phyloP scores from a whole-genome alignment of 2,113 vertebrate species.

The Archilochus colubris region DNA sequence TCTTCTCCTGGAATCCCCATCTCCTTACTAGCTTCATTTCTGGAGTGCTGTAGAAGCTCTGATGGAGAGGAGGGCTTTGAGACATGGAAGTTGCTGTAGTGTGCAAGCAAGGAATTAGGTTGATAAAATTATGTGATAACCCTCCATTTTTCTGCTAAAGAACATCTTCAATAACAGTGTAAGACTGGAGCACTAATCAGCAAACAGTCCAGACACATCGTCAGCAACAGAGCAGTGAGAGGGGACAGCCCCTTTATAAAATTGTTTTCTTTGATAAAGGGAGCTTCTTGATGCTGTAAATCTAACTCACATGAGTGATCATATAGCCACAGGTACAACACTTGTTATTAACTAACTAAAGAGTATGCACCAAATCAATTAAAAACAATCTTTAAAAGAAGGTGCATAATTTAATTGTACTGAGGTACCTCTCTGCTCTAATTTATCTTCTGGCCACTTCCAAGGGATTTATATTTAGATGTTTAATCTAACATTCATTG shows the following conservation, averaged over 20 bases:
- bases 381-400: constrained; percentile 79
- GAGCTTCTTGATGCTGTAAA: constrained; percentile 66
- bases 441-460: constrained; percentile 76
- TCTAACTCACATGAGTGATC: constrained; percentile 72
- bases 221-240: constrained; percentile 58
- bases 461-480: constrained; percentile 71
- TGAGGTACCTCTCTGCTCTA: constrained; percentile 59
- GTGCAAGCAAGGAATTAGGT: constrained; percentile 8
- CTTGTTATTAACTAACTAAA: constrained; percentile 76
- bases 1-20: not conserved
- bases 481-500: constrained; percentile 78
- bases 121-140: constrained; percentile 35
- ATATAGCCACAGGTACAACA: constrained; percentile 66
- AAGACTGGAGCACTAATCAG: constrained; percentile 71
- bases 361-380: constrained; percentile 78
- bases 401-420: constrained; percentile 74
- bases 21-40: not conserved
- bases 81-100: not conserved
- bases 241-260: constrained; percentile 71
- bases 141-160: constrained; percentile 45
- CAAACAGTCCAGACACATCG: constrained; percentile 71
- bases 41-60: not conserved
- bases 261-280: constrained; percentile 70
- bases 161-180: constrained; percentile 26
- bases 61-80: not conserved